These are phyloP conservation scores for Machimus atricapillus DNA, from an alignment of 2,888 invertebrate genomes.

Conservation along the genomic window DNA sequence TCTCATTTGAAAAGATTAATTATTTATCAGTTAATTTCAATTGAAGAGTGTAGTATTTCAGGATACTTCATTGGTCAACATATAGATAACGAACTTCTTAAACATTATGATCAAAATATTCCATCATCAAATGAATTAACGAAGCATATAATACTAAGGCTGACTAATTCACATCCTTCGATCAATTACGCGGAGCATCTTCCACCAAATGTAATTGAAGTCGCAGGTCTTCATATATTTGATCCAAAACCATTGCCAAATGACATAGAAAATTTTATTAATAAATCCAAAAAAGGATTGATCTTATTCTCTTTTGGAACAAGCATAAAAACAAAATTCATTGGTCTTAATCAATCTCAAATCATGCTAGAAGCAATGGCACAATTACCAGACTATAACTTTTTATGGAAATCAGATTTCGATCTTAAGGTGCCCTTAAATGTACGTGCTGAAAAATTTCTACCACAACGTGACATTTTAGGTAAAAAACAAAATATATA, in stretches of 20 bases:
- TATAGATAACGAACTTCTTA: not conserved
- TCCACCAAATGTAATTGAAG: conserved; percentile 57
- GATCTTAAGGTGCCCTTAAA: conserved; percentile 57
- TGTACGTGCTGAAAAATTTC: conserved; percentile 62
- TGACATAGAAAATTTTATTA: conserved; percentile 52
- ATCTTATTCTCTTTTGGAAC: conserved; percentile 57
- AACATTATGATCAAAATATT: not conserved
- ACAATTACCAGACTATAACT: conserved; percentile 54
- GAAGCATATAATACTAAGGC: conserved; percentile 40
- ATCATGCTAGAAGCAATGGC: conserved; percentile 53
- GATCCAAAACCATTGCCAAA: conserved; percentile 51
- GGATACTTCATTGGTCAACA: not conserved
- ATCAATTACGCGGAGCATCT: conserved; percentile 55
- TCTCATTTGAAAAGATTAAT: not conserved
- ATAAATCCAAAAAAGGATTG: conserved; percentile 53
- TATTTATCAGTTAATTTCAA: not conserved
- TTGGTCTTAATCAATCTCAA: conserved; percentile 46
- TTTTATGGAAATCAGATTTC: conserved; percentile 58
- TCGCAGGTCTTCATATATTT: conserved; percentile 58
- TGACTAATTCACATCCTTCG: conserved; percentile 56
- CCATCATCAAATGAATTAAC: conserved; percentile 42
- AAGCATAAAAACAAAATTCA: conserved; percentile 50
- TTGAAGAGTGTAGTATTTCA: not conserved
- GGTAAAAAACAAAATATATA: conserved; percentile 54
- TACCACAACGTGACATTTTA: conserved; percentile 65